Evolutionary conservation across 2,113 vertebrate genomes (phyloP), one percentile per base, ranked within the genome.

Genomic region (Esox niger): DNA sequence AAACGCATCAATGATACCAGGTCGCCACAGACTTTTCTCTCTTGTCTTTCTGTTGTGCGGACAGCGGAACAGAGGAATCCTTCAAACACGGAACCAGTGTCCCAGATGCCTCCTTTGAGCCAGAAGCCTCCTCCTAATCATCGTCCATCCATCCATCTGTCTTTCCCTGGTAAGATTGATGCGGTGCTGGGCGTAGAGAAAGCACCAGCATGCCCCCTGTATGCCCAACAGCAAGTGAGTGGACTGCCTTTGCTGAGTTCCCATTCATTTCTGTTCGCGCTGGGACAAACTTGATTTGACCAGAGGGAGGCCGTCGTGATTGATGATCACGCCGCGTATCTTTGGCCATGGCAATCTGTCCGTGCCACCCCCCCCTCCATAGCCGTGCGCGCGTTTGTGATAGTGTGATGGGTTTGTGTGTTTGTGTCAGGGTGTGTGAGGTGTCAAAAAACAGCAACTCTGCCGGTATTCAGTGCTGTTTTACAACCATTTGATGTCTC

Each of bases 261-360:
- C 78, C 76, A 69, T 66, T 54, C 77, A 67, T 59, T 80, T 79
- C 78, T 61, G 66, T 30, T 79, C 81, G 70, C 82, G 65, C 77
- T 78, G 65, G 85, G 82, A 86, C 83, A 82, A 84, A 86, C 84
- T 80, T 88, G 83, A 90, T 89, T 90, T 86, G 86, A 87, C 86
- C 77, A 69, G 79, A 86, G 84, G 85, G 85, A 87, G 81, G 71
- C 74, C 66, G 64, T 68, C 8, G 72, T 91, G 89, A 91, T 87
- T 83, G 88, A 92, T 87, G 85, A 88, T 74, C 84, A 70, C 70
- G 64, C 65, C 61, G 75, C 64, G 55, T 78, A 83, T 88, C 85
- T 86, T 75, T 78, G 75, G 75, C 78, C 77, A 75, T 72, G 64
- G 84, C 85, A 86, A 88, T 86, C 86, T 84, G 84, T 79, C 66